These are phyloP conservation scores for Pachydiplax longipennis DNA, from an alignment of 2,888 invertebrate genomes.

Conservation along the genomic window DNA sequence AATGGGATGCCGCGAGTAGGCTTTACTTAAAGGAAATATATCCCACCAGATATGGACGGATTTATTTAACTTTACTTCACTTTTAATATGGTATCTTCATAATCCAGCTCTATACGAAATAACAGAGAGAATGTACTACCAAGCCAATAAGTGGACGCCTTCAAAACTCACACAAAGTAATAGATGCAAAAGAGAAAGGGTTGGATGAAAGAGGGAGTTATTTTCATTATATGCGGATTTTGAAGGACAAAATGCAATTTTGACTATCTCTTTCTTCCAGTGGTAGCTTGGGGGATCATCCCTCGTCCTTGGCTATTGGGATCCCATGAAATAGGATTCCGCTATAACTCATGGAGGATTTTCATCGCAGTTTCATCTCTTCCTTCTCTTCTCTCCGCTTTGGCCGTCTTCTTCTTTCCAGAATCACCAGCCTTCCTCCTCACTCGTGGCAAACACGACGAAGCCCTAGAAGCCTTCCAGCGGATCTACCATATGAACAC, in stretches of 20 bases:
- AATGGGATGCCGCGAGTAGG: no score
- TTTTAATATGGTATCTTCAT: no score
- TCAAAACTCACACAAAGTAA: no score
- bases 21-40: no score
- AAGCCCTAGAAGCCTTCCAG: constrained; percentile 73
- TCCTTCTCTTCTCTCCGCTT: constrained; percentile 71
- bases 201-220: no score
- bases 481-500: constrained; percentile 76
- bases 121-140: no score
- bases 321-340: constrained; percentile 66
- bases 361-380: constrained; percentile 78
- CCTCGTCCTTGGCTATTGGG: constrained; percentile 58
- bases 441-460: constrained; percentile 80
- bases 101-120: not conserved
- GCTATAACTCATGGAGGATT: constrained; percentile 81
- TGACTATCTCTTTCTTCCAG: constrained; percentile 59
- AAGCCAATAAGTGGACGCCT: no score
- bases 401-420: constrained; percentile 78
- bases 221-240: no score
- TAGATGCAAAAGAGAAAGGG: no score
- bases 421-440: constrained; percentile 84
- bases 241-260: no score
- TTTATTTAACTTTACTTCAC: no score
- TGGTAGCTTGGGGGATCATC: constrained; percentile 81
- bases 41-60: no score